phyloP scores from a whole-genome alignment of 2,113 vertebrate genomes.

The Passer montanus region DNA sequence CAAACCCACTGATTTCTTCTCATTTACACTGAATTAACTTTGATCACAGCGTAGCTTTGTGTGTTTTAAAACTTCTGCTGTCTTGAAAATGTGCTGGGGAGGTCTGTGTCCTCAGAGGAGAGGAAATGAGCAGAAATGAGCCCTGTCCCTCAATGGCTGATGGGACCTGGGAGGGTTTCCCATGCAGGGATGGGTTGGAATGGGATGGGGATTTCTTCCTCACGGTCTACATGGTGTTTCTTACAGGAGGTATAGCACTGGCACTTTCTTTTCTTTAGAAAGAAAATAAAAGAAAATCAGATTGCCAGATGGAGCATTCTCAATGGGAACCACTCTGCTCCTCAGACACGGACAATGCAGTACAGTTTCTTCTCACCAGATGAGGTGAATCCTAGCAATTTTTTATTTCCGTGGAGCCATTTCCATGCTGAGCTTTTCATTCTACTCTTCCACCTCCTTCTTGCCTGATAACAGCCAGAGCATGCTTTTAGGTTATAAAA shows the following conservation, averaged over 20 bases:
- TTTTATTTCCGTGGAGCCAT: not conserved
- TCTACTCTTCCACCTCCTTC: not conserved
- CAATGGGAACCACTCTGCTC: not conserved
- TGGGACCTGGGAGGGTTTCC: not conserved
- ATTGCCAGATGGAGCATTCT: not conserved
- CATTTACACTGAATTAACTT: not conserved
- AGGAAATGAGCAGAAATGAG: not conserved
- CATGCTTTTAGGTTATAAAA: not conserved
- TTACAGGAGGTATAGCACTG: not conserved
- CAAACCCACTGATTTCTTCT: not conserved
- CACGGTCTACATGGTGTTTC: fast-evolving
- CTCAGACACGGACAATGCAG: not conserved
- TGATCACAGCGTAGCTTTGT: not conserved
- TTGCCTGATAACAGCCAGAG: not conserved
- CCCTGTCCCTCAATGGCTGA: fast-evolving
- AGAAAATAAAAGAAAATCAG: not conserved
- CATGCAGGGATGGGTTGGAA: not conserved
- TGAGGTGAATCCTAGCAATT: not conserved
- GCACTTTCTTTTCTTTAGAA: not conserved
- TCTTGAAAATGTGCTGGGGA: not conserved
- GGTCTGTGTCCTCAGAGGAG: not conserved
- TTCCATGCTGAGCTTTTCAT: conserved; percentile 15
- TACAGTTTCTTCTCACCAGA: not conserved
- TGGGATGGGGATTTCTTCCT: not conserved
- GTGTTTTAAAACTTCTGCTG: not conserved